phyloP scores from a whole-genome alignment of 2,797 vertebrate species.

The Microhierax caerulescens region DNA sequence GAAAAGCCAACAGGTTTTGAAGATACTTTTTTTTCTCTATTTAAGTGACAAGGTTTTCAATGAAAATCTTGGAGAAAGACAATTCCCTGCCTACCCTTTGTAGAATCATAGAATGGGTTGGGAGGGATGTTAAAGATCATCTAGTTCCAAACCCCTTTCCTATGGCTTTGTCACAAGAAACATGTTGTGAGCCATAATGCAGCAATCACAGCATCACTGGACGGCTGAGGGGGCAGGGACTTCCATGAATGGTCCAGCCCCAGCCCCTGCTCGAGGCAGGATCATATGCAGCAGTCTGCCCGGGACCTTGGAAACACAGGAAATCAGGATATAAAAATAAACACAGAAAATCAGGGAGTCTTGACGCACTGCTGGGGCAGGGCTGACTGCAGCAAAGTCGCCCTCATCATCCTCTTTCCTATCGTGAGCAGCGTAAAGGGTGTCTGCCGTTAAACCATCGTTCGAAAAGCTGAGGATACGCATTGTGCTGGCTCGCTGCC shows the following conservation, averaged over 20 bases:
- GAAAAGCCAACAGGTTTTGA: not conserved
- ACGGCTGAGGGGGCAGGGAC: not conserved
- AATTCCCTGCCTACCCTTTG: not conserved
- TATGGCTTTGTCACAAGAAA: not conserved
- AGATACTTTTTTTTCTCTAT: not conserved
- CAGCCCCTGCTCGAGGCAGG: not conserved
- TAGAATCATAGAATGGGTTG: no score
- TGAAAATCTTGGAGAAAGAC: no score
- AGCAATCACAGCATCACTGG: not conserved
- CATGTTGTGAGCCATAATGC: no score
- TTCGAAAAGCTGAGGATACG: not conserved
- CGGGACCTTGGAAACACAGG: not conserved
- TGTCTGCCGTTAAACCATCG: accelerated
- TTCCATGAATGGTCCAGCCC: no score
- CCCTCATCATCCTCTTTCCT: not conserved
- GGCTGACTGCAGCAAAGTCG: not conserved
- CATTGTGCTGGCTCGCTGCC: accelerated
- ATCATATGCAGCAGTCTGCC: not conserved
- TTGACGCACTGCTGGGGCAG: not conserved
- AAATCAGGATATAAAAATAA: not conserved
- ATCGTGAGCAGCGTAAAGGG: accelerated
- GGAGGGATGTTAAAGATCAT: no score
- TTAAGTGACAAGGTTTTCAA: not conserved
- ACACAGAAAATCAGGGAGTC: not conserved
- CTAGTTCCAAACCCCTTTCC: not conserved